Base-by-base conservation (phyloP, 2,113 vertebrate genomes). In the Cricetomys ansorgei region DNA sequence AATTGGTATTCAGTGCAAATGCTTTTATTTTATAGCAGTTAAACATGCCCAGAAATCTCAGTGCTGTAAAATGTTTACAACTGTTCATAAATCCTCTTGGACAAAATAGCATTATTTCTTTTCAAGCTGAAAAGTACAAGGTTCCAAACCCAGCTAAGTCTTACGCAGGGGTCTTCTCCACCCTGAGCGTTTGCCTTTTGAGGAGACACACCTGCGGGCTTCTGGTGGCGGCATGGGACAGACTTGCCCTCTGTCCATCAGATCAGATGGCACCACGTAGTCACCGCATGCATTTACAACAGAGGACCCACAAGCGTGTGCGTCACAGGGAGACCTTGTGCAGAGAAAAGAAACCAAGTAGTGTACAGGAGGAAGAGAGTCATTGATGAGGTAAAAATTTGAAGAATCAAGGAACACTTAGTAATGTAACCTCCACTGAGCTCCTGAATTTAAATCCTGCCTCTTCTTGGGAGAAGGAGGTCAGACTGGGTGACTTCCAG, bases 1-100 rank as follows among this genome's bases (percentile, higher is more conserved):
- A 85, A 96, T 96, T 95, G 55, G 53, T 92, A 50, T 83, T 90
- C 84, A 93, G n/a, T 59, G 59, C 85, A 83, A 79, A 84, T 55
- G 29, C 15, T 45, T 89, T 89, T 64, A 94, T 86, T 93, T 57
- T 76, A 13, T 11, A 69, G 50, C 43, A 94, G 92, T 34, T 19
- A 77, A 73, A 84, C 5, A 91, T 79, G 21, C 15, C 59, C 83
- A 91, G 92, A 93, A 93, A 75, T n/a, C 21, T 91, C 77, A 89
- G 62, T 69, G 27, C 27, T 53, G 27, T 79, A 19, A 89, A 94
- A 70, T 89, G 43, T 43, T 97, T 69, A 83, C 3, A 89, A 87
- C 11, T 84, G 13, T 62, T 88, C 77, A 91, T 79, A 73, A 81
- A 87, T 62, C 15, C 48, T 83, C 13, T 87, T 62, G 12, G 43